phyloP scores from a whole-genome alignment of 2,113 vertebrate species.

The Psammodynastes pulverulentus region DNA sequence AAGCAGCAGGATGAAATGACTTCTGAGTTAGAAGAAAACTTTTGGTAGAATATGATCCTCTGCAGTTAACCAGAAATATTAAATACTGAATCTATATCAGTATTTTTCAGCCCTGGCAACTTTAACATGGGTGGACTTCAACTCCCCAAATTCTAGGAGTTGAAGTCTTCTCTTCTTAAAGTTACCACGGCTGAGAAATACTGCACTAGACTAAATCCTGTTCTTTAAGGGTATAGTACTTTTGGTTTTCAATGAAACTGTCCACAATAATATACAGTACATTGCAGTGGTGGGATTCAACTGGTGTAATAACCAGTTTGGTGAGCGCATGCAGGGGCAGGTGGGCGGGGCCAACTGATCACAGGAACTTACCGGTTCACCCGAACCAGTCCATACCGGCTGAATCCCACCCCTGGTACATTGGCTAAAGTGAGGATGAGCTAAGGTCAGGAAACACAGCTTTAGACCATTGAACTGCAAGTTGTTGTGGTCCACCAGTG shows the following conservation, averaged over 20 bases:
- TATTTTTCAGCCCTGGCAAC: not conserved
- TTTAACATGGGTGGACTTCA: not conserved
- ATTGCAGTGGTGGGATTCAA: too few species aligned
- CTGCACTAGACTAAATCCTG: too few species aligned
- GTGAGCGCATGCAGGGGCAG: too few species aligned
- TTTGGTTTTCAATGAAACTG: not conserved
- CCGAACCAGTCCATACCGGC: too few species aligned
- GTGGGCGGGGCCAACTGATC: too few species aligned
- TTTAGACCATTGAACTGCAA: not conserved
- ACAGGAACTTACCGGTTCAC: too few species aligned
- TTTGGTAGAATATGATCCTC: not conserved
- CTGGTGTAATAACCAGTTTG: too few species aligned
- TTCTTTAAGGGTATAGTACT: too few species aligned
- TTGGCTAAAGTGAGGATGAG: not conserved
- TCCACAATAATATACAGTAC: not conserved
- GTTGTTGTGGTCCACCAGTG: too few species aligned
- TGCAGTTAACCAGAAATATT: not conserved
- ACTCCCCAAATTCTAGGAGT: not conserved
- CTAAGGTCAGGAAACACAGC: not conserved
- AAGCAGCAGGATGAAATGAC: not conserved
- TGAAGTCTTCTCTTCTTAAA: not conserved
- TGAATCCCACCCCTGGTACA: too few species aligned
- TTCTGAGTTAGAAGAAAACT: not conserved
- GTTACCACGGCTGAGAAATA: too few species aligned
- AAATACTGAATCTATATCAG: not conserved